A percentile compares a stretch with the other conserved stretches of the same genome.
Conservation (phyloP, 2,797 vertebrate species). For the Enoplosus armatus region DNA sequence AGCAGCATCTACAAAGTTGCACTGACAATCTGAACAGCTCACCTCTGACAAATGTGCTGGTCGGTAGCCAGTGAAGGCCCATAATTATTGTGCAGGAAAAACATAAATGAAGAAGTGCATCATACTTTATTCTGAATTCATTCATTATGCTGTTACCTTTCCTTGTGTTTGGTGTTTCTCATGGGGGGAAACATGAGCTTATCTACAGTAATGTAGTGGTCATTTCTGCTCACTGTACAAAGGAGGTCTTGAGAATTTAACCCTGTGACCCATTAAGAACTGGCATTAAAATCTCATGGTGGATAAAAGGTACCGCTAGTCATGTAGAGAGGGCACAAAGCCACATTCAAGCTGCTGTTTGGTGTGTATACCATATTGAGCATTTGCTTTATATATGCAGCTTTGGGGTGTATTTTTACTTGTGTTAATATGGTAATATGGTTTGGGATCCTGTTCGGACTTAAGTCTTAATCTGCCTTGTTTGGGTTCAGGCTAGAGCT, state of each 20-base stretch:
- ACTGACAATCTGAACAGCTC: constrained; percentile 76
- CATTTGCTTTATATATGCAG: neutral
- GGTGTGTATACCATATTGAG: neutral
- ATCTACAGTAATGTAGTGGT: constrained; percentile 36
- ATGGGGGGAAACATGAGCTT: constrained; percentile 32
- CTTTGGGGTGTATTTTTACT: constrained; percentile 57
- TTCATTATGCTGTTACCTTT: constrained; percentile 55
- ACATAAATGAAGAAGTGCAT: constrained; percentile 67
- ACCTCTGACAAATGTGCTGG: constrained; percentile 79
- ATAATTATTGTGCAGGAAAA: constrained; percentile 79
- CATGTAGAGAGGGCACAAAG: neutral
- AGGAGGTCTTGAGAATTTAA: constrained; percentile 36
- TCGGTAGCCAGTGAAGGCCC: constrained; percentile 66
- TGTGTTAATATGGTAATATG: neutral
- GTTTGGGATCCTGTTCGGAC: neutral
- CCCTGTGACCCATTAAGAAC: constrained; percentile 30
- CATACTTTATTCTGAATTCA: constrained; percentile 61
- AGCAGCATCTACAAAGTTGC: constrained; percentile 81
- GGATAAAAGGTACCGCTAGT: constrained; percentile 9
- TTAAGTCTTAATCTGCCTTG: neutral
- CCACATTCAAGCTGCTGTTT: neutral
- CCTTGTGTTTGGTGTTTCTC: constrained; percentile 28
- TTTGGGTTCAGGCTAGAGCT: neutral
- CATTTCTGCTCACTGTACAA: constrained; percentile 25
- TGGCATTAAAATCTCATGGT: neutral